Conservation (phyloP, 2,113 vertebrate species). For the Poicephalus gulielmi region DNA sequence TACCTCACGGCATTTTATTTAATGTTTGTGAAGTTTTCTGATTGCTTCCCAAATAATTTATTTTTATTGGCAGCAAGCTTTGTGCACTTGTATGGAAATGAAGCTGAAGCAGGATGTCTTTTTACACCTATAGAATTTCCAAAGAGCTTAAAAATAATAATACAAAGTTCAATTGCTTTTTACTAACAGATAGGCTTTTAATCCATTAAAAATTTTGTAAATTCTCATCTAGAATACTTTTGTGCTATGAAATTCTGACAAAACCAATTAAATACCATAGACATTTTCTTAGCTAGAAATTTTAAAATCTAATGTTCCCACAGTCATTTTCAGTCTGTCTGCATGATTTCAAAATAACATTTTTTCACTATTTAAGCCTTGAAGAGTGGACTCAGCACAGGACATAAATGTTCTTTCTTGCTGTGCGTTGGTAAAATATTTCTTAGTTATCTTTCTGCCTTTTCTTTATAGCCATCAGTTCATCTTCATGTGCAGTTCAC, state of each 20-base stretch:
- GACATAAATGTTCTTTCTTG: not conserved
- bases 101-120: not conserved
- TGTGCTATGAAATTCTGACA: not conserved
- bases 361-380: not conserved
- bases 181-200: not conserved
- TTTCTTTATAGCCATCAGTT: not conserved
- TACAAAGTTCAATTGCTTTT: not conserved
- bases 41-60: constrained; percentile 37
- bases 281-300: not conserved
- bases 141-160: not conserved
- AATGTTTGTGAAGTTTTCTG: constrained; percentile 41
- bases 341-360: not conserved
- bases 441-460: not conserved
- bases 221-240: not conserved
- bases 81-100: not conserved
- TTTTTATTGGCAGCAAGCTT: constrained; percentile 41
- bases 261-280: not conserved
- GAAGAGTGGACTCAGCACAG: not conserved
- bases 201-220: not conserved
- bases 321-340: not conserved
- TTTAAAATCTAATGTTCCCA: not conserved
- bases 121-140: not conserved
- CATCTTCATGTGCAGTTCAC: not conserved
- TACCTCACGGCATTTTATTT: constrained; percentile 57
- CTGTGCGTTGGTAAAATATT: not conserved